Evolutionary conservation across 2,888 invertebrate species (phyloP), one percentile per base, ranked within the genome.

Genomic region (Netelia virgata): DNA sequence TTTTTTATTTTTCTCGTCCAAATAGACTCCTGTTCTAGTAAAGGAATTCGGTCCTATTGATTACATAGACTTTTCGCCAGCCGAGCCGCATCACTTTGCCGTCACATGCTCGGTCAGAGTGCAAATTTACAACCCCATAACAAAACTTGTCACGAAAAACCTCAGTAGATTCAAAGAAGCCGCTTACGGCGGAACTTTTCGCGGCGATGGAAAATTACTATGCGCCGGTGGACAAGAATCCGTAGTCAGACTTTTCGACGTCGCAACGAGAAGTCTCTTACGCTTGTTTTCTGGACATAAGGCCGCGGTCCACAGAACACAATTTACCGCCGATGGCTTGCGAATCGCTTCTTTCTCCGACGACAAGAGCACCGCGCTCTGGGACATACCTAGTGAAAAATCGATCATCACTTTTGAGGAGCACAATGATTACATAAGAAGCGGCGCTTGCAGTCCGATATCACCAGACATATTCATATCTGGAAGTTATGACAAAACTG

Each of bases 41-140:
- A 98, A 99, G 93, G 99, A 99, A 94, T 98, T 97, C 94, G 98
- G 98, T 23, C 96, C 97, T 0, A 97, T 99, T 76, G 98, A 98
- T 91, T 97, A 97, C 91, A 96, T 99, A 61, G 97, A 98, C 92
- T 98, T 99, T 92, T 97, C 97, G 84, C 98, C 98, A 0, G 95
- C 96, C 10, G 97, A 98, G 91, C 98, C 99, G 0, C 96, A 97
- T 94, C 96, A 97, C 92, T 97, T 99, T 94, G 98, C 98, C 8
- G 97, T 98, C 18, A 98, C 99, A 76, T 98, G 97, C 92, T 98
- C 98, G 0, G 97, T 97, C 0, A 95, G 97, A 92, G 97, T 98
- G 88, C 95, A 97, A 94, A 95, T 98, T 16, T 98, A 98, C 92
- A 97, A 97, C 94, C 97, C 98, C 0, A 96, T 97, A 63, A 97